Base-by-base conservation (phyloP, 2,113 vertebrate genomes). In the Chloropsis cyanopogon region DNA sequence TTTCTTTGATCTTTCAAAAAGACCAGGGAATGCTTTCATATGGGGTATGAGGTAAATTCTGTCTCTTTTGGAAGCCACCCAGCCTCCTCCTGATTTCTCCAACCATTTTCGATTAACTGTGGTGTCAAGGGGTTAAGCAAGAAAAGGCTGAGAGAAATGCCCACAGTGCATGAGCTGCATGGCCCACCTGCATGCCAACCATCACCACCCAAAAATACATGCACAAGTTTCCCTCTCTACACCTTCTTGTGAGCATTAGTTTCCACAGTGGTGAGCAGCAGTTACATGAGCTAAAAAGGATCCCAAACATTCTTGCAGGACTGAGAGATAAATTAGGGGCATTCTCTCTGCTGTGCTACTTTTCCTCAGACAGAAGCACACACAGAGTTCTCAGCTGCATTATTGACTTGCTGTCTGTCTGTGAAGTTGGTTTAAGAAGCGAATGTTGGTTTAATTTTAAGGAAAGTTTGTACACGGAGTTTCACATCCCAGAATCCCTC, bases 241-340 rank as follows among this genome's bases (percentile, higher is more conserved):
- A 4, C 7, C 8, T 26, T 83, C 63, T 12, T 33, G 4, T 4
- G 6, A 29, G 10, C 8, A 23, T 53, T 44, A 23, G 4, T 39
- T 83, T 66, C 23, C 35, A 10, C 3, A 14, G 6, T 15, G 7
- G 3, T 68, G 13, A 10, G 18, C 6, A 56, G 21, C 10, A 53
- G 13, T 26, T 39, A 39, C 4, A 16, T 8, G 11, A 87, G 5
- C 22, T 61, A 35, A 53, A 61, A 70, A 33, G 5, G 10, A 42
- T 54, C 23, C 46, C 25, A 72, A 41, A 41, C 0, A 3, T n/a
- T 11, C 22, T 57, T 57, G n/a, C 65, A 44, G 86, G 69, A 64
- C 0, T 33, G 28, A 0, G 1, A 17, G 7, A 65, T 41, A 37
- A 72, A 24, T 11, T 5, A 11, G 21, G 5, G 10, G 6, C 2